These are phyloP conservation scores for Ellobius talpinus DNA, from an alignment of 2,113 vertebrate genomes.

Conservation along the genomic window DNA sequence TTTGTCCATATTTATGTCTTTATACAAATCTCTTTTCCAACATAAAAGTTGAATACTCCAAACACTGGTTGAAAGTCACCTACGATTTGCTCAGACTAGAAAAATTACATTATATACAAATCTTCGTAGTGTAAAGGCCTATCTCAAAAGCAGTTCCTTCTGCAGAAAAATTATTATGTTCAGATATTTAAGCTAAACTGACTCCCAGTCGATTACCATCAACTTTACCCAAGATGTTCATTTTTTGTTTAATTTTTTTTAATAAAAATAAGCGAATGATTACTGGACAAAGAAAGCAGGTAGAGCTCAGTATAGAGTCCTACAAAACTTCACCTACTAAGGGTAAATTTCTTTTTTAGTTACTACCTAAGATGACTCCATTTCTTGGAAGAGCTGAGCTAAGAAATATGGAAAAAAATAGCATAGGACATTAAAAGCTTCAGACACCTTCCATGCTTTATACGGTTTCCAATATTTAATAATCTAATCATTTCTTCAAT, in stretches of 20 bases:
- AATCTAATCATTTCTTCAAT: background rate
- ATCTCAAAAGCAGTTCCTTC: conserved; percentile 3
- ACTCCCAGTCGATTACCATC: background rate
- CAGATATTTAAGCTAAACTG: background rate
- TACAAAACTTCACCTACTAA: conserved; percentile 16
- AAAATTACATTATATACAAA: background rate
- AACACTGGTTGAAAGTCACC: background rate
- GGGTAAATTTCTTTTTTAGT: background rate
- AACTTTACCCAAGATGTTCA: background rate
- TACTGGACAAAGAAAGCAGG: background rate
- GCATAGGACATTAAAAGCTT: background rate
- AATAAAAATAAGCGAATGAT: conserved; percentile 30
- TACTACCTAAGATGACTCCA: background rate
- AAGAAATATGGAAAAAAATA: background rate
- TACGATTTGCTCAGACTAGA: conserved; percentile 15
- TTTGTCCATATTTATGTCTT: background rate
- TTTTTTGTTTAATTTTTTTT: conserved; percentile 6
- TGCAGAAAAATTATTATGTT: conserved; percentile 45
- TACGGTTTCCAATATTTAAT: background rate
- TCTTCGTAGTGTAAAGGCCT: background rate
- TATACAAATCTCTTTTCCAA: background rate
- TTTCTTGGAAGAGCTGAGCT: background rate
- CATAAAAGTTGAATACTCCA: conserved; percentile 6
- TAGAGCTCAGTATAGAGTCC: background rate
- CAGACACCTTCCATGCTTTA: background rate